These are phyloP conservation scores for Acronicta leporina DNA, from an alignment of 2,888 invertebrate genomes.

Conservation along the genomic window DNA sequence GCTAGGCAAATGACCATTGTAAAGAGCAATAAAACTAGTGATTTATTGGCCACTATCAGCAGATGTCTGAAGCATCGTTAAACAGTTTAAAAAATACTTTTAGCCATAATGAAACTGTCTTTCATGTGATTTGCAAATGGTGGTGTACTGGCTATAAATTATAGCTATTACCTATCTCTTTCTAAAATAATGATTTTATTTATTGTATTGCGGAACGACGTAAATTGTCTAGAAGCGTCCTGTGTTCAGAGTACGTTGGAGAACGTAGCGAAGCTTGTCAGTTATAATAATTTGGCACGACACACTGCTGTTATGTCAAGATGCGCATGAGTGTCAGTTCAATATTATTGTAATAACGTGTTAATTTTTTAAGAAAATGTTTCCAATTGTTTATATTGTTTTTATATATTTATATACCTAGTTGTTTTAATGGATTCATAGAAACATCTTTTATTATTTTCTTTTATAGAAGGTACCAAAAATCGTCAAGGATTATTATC, in stretches of 20 bases:
- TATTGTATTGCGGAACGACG: neutral
- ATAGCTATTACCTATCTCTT: neutral
- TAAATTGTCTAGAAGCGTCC: neutral
- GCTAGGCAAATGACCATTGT: conserved; percentile 55
- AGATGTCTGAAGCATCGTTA: conserved; percentile 58
- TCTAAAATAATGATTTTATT: neutral
- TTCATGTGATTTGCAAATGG: conserved; percentile 15
- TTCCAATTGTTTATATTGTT: too few species aligned
- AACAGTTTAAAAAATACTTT: conserved; percentile 45
- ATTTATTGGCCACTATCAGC: conserved; percentile 61
- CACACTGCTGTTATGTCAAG: neutral
- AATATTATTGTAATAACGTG: neutral
- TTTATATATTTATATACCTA: too few species aligned
- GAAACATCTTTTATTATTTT: too few species aligned
- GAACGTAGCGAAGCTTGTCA: neutral
- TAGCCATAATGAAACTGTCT: conserved; percentile 38
- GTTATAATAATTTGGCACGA: conserved; percentile 2
- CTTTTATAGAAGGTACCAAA: too few species aligned
- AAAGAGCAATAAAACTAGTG: conserved; percentile 62
- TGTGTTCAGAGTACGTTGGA: too few species aligned
- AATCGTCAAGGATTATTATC: too few species aligned
- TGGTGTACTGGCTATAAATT: neutral
- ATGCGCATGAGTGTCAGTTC: neutral
- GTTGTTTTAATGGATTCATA: too few species aligned
- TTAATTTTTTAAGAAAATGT: too few species aligned